Percentiles rank a stretch among this genome's conserved stretches.
phyloP scores from a whole-genome alignment of 2,888 invertebrate genomes.

The Pyrgus malvae region DNA sequence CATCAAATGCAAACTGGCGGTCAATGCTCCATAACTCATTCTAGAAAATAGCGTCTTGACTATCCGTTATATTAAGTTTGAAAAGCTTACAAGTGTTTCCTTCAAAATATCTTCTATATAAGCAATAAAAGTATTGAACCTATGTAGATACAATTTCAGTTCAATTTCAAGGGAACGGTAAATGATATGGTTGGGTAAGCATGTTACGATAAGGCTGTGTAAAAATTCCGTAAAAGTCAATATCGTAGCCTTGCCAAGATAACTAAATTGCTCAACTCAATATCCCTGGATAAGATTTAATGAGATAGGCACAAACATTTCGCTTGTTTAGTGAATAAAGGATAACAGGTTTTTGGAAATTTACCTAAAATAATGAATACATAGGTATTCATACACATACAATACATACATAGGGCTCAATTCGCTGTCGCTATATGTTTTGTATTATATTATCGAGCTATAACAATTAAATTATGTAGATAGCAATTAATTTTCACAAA shows the following conservation, averaged over 20 bases:
- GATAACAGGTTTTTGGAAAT: no score
- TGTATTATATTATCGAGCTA: no score
- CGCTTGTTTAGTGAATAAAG: neutral
- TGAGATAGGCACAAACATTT: neutral
- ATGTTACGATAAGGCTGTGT: constrained; percentile 3
- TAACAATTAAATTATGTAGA: no score
- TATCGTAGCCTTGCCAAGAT: neutral
- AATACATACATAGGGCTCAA: no score
- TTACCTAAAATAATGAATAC: no score
- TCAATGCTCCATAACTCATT: neutral
- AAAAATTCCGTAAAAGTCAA: neutral
- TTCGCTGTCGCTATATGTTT: no score
- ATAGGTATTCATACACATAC: no score
- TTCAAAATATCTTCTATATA: neutral
- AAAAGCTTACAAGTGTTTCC: neutral
- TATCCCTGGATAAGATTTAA: neutral
- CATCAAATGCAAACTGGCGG: neutral
- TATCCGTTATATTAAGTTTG: neutral
- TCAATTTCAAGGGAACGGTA: constrained; percentile 7
- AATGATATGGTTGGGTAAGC: constrained; percentile 15
- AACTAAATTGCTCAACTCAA: neutral
- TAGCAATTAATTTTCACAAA: no score
- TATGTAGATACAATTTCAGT: neutral
- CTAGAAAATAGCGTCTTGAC: neutral
- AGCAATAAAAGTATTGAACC: neutral